These are phyloP conservation scores for Hemicentrotus pulcherrimus DNA, from an alignment of 35 echinoderm and acorn worm genomes.

Conservation along the genomic window DNA sequence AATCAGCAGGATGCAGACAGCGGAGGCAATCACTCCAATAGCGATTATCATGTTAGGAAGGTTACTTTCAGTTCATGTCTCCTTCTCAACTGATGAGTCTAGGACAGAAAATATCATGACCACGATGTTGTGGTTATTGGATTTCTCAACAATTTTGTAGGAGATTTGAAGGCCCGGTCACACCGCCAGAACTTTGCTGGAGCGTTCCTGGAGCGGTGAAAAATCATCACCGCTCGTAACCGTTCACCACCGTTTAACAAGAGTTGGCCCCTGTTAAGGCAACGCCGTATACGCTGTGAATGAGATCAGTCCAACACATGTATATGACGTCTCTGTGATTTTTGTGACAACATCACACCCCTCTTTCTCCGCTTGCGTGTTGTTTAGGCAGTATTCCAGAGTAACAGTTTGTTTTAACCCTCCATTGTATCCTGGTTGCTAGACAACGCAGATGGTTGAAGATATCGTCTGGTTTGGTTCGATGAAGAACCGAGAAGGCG, in stretches of 20 bases:
- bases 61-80: neutral
- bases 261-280: neutral
- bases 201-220: neutral
- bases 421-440: neutral
- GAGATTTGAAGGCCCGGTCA: conserved; percentile 14
- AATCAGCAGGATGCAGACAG: neutral
- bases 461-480: neutral
- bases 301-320: neutral
- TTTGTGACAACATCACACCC: neutral
- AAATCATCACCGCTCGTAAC: neutral
- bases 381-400: neutral
- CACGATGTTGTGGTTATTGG: neutral
- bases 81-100: neutral
- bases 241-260: neutral
- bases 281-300: neutral
- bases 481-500: neutral
- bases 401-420: neutral
- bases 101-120: neutral
- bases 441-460: neutral
- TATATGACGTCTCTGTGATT: neutral
- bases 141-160: neutral
- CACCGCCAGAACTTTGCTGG: conserved; percentile 22
- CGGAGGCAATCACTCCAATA: neutral
- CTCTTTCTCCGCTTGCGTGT: neutral
- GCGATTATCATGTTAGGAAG: neutral